A percentile compares a stretch with the other conserved stretches of the same genome.
These are phyloP conservation scores for Cotesia chilonis DNA, from an alignment of 1,140 invertebrate genomes.

Conservation along the genomic window DNA sequence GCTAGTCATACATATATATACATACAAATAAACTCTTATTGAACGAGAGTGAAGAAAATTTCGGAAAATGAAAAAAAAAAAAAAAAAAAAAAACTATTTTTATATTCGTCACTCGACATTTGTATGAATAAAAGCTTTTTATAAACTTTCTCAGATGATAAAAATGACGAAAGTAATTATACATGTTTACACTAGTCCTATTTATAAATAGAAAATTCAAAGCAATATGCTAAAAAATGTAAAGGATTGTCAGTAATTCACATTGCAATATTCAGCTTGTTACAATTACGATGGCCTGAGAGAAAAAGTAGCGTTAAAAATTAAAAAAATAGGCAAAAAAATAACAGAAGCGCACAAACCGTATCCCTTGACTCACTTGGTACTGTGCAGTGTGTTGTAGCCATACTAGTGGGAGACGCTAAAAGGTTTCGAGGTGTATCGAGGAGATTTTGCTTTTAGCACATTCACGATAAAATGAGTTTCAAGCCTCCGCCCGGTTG, in stretches of 20 bases:
- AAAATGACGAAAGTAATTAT: neutral
- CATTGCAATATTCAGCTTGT: conserved; percentile 22
- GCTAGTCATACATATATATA: conserved; percentile 21
- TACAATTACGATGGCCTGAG: neutral
- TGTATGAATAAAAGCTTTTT: neutral
- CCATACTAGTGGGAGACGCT: conserved; percentile 53
- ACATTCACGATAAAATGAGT: conserved; percentile 64
- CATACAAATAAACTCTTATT: neutral
- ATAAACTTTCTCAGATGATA: neutral
- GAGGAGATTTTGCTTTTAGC: conserved; percentile 66
- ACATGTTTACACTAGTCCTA: neutral
- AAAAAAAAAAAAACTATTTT: neutral
- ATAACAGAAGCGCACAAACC: neutral
- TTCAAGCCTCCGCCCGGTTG: conserved; percentile 45
- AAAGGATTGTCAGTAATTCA: conserved; percentile 13
- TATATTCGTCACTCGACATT: neutral
- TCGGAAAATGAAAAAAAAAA: neutral
- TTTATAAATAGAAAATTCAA: neutral
- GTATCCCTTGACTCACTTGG: conserved; percentile 56
- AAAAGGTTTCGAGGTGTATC: conserved; percentile 65
- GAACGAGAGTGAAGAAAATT: conserved; percentile 23
- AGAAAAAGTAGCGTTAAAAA: too few species aligned
- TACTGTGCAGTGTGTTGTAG: too few species aligned
- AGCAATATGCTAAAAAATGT: conserved; percentile 10
- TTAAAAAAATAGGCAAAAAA: conserved; percentile 4